Evolutionary conservation across 2,888 invertebrate genomes (phyloP).

Genomic region (Mythimna lalbum): DNA sequence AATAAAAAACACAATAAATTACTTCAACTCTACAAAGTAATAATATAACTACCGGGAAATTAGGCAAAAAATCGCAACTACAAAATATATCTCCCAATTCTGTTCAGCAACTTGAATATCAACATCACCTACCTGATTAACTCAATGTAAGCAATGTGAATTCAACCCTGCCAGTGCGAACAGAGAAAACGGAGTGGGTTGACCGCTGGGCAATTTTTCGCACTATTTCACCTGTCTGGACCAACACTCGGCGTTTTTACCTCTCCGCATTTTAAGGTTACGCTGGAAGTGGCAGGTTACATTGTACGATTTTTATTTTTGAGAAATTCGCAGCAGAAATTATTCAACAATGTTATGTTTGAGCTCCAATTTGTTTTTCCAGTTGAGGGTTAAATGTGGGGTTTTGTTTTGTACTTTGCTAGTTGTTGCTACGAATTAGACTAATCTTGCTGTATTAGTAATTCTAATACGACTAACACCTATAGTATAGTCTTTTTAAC

Average conservation of each 20-base stretch:
- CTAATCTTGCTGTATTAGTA: background rate
- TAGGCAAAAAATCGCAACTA: too few relatives aligned
- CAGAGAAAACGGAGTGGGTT: constrained; percentile 72
- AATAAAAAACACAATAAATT: too few relatives aligned
- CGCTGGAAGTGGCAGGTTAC: constrained; percentile 67
- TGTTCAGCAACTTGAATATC: background rate
- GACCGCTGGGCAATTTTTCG: constrained; percentile 87
- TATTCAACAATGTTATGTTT: constrained; percentile 41
- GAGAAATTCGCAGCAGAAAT: constrained; percentile 28
- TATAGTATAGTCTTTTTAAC: too few relatives aligned
- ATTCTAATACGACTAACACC: too few relatives aligned
- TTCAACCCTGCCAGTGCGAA: constrained; percentile 55
- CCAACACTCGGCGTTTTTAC: constrained; percentile 79
- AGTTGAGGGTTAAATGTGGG: constrained; percentile 15
- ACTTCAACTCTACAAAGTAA: too few relatives aligned
- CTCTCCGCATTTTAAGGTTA: constrained; percentile 54
- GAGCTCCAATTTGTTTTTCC: constrained; percentile 42
- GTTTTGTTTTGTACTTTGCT: background rate
- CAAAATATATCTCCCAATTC: background rate
- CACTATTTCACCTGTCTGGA: constrained; percentile 88
- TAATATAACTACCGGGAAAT: too few relatives aligned
- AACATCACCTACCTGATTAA: constrained; percentile 53
- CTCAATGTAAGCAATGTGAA: constrained; percentile 61
- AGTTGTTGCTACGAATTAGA: background rate
- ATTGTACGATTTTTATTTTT: constrained; percentile 61